A percentile compares a stretch with the other conserved stretches of the same genome.
phyloP scores from a whole-genome alignment of 1,140 invertebrate species.

The Drosophila sulfurigaster region DNA sequence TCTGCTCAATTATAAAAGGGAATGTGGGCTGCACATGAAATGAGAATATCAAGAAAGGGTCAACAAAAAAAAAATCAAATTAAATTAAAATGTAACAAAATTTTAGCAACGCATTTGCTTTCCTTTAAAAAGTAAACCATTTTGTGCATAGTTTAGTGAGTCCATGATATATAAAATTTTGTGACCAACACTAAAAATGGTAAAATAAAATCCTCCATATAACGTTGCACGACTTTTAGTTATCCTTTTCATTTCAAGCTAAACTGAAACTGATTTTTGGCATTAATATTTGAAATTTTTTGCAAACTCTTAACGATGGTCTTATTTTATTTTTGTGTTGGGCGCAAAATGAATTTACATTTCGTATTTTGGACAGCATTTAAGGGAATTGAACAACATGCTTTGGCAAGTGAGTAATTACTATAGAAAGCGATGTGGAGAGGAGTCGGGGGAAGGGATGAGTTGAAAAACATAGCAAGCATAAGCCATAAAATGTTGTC shows the following conservation, averaged over 20 bases:
- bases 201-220: conserved; percentile 6
- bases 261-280: no score
- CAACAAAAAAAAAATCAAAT: conserved; percentile 39
- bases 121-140: conserved; percentile 52
- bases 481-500: conserved; percentile 1
- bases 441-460: no score
- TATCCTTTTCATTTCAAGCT: neutral
- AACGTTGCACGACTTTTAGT: neutral
- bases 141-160: conserved; percentile 6
- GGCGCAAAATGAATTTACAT: no score
- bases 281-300: no score
- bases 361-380: neutral
- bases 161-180: conserved; percentile 6
- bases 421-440: neutral
- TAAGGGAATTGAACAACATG: neutral
- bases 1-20: neutral
- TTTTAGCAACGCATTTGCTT: conserved; percentile 37
- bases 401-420: neutral
- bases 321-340: no score
- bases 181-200: conserved; percentile 25
- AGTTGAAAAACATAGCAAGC: neutral
- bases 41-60: neutral
- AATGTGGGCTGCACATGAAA: neutral
- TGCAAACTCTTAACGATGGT: no score
- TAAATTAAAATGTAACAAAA: conserved; percentile 64